Conservation (phyloP, 2,113 vertebrate species). For the Anas platyrhynchos region DNA sequence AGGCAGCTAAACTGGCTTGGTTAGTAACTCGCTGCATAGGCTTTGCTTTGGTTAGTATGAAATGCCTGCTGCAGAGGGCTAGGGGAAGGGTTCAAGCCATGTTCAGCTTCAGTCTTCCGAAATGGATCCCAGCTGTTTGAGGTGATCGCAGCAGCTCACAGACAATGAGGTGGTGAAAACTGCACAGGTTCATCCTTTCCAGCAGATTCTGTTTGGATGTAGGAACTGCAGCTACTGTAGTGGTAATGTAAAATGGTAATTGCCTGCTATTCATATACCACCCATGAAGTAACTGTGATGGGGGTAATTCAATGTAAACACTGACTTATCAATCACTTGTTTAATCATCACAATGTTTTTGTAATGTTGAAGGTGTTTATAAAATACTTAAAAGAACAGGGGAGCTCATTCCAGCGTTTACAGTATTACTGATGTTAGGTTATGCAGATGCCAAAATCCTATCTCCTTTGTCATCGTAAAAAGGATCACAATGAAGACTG, state of each 20-base stretch:
- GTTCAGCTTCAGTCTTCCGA: constrained; percentile 66
- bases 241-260: constrained; percentile 48
- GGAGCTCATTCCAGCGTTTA: neutral
- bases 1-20: neutral
- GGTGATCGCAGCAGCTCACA: constrained; percentile 71
- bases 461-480: neutral
- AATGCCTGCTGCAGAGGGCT: neutral
- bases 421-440: neutral
- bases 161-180: constrained; percentile 65
- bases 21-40: neutral
- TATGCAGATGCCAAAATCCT: neutral
- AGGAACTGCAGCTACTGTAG: neutral
- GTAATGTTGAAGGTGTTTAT: constrained; percentile 11
- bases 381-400: neutral
- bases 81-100: neutral
- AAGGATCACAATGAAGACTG: neutral
- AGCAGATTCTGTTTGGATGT: constrained; percentile 48
- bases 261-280: constrained; percentile 63
- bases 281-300: constrained; percentile 44
- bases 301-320: constrained; percentile 52
- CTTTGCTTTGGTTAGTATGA: neutral
- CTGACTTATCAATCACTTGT: neutral
- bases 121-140: constrained; percentile 56
- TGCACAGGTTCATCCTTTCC: neutral
- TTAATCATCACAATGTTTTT: neutral